phyloP scores from a whole-genome alignment of 2,113 vertebrate genomes.

The Pterocles burchelli region DNA sequence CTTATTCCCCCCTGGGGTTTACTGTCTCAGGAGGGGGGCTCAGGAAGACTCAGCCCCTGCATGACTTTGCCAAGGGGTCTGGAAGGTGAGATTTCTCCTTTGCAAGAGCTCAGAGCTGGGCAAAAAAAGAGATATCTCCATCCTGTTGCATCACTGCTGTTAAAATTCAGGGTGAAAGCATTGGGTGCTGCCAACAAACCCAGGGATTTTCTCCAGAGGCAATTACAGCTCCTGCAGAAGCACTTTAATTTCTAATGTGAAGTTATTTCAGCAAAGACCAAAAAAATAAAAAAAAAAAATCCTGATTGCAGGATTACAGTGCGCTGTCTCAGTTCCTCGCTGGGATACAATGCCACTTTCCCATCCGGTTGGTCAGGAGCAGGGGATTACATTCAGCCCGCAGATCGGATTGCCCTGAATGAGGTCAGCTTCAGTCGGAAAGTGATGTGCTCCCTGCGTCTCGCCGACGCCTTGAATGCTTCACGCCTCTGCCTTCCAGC shows the following conservation, averaged over 20 bases:
- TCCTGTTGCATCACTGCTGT: fast-evolving
- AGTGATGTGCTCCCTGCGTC: neutral
- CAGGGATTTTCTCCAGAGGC: neutral
- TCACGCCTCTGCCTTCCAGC: neutral
- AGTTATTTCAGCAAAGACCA: constrained; percentile 20
- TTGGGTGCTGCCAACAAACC: neutral
- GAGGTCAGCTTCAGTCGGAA: constrained; percentile 1
- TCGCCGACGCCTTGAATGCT: neutral
- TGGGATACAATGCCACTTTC: neutral
- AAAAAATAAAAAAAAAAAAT: neutral
- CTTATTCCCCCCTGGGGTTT: neutral
- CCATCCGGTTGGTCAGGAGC: neutral
- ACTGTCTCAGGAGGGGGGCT: neutral
- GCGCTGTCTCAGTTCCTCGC: neutral
- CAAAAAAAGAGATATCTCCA: neutral
- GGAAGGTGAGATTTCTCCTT: neutral
- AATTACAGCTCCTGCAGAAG: constrained; percentile 8
- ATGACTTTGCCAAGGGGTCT: neutral
- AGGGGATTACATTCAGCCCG: constrained; percentile 16
- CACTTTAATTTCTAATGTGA: constrained; percentile 33
- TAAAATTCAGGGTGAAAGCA: neutral
- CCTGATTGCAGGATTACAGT: constrained; percentile 2
- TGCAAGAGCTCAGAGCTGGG: neutral
- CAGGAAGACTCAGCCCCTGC: neutral
- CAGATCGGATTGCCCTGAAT: constrained; percentile 26